A percentile compares a stretch with the other conserved stretches of the same genome.
These are phyloP conservation scores for Eucidaris tribuloides DNA, from an alignment of 35 echinoderm and acorn worm species.

Conservation along the genomic window DNA sequence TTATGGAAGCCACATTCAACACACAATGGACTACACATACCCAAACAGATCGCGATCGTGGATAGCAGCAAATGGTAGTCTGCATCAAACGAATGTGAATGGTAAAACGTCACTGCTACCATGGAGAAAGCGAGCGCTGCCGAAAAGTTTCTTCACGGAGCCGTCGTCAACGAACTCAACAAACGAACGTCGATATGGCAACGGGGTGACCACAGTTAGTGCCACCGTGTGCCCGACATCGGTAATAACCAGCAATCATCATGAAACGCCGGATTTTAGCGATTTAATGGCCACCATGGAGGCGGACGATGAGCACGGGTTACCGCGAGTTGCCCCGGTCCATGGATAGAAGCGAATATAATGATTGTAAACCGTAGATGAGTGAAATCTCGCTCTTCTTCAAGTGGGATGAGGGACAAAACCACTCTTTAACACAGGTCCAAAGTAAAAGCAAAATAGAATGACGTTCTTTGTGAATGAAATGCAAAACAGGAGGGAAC, in stretches of 20 bases:
- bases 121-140: slow-evolving; percentile 63
- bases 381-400: no score
- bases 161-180: not conserved
- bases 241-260: slow-evolving; percentile 17
- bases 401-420: no score
- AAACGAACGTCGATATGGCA: not conserved
- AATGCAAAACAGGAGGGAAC: no score
- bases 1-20: not conserved
- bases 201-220: not conserved
- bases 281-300: slow-evolving; percentile 67
- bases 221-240: not conserved
- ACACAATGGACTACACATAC: not conserved
- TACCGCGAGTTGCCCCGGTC: slow-evolving; percentile 2
- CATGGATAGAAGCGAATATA: no score
- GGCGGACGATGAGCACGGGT: slow-evolving; percentile 19
- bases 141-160: slow-evolving; percentile 81
- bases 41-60: not conserved
- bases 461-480: no score
- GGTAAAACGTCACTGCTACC: slow-evolving; percentile 15
- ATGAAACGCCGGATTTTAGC: slow-evolving; percentile 74
- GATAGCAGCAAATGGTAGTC: not conserved
- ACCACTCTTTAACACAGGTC: no score
- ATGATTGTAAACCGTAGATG: no score
- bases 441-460: no score
- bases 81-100: not conserved